Percentiles rank a stretch among this genome's conserved stretches.
phyloP scores from a whole-genome alignment of 2,113 vertebrate genomes.

The Albula goreensis region DNA sequence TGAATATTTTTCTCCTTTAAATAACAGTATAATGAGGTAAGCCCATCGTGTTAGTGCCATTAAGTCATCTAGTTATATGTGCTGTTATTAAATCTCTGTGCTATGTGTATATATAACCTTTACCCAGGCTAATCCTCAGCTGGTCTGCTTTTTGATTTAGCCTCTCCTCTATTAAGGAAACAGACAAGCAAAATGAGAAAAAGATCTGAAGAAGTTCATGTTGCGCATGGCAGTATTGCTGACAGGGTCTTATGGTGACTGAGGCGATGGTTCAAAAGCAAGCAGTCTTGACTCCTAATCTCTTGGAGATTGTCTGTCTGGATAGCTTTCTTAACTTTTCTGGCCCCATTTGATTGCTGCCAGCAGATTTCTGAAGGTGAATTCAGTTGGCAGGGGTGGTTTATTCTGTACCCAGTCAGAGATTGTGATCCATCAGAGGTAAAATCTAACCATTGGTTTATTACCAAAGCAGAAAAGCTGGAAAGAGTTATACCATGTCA shows the following conservation, averaged over 20 bases:
- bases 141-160: conserved; percentile 23
- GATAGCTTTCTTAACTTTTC: too few relatives aligned
- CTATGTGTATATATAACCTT: conserved; percentile 25
- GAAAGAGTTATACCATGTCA: too few relatives aligned
- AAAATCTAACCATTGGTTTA: too few relatives aligned
- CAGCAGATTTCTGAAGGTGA: too few relatives aligned
- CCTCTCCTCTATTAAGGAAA: conserved; percentile 27
- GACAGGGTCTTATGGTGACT: conserved; percentile 31
- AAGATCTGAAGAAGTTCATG: conserved; percentile 21
- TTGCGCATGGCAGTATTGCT: conserved; percentile 12
- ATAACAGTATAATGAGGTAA: conserved; percentile 41
- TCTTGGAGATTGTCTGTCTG: too few relatives aligned
- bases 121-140: conserved; percentile 14
- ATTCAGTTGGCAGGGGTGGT: too few relatives aligned
- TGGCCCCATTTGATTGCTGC: too few relatives aligned
- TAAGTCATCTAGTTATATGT: conserved; percentile 39
- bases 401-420: too few relatives aligned
- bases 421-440: too few relatives aligned
- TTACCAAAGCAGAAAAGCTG: too few relatives aligned
- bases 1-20: conserved; percentile 34
- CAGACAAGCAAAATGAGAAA: conserved; percentile 12
- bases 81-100: conserved; percentile 28
- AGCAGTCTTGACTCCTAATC: neutral
- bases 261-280: conserved; percentile 36
- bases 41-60: conserved; percentile 25